Evolutionary conservation across 1,140 invertebrate genomes (phyloP).

Genomic region (Drosophila subobscura): DNA sequence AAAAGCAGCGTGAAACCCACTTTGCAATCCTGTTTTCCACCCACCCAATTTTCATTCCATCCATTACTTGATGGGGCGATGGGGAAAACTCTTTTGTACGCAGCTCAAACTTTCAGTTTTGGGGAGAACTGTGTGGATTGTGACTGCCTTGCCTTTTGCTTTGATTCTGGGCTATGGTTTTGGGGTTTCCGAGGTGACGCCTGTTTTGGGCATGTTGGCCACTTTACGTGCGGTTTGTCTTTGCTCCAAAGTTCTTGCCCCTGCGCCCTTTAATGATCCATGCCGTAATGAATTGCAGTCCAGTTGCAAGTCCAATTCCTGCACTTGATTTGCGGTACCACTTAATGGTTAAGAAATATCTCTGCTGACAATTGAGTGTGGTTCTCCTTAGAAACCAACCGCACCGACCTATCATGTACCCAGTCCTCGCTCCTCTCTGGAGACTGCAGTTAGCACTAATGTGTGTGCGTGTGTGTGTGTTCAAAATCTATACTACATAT

Average conservation of each 20-base stretch:
- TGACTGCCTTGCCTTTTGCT: background rate
- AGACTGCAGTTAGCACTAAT: conserved; percentile 38
- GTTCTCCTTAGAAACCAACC: background rate
- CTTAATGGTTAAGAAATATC: conserved; percentile 76
- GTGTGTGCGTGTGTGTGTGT: no score
- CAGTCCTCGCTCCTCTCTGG: background rate
- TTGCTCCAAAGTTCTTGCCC: conserved; percentile 34
- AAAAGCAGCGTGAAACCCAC: conserved; percentile 44
- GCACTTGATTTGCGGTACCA: conserved; percentile 78
- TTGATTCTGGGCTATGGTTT: conserved; percentile 8
- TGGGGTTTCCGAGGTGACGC: conserved; percentile 64
- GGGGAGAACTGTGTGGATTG: background rate
- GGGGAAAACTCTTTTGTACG: conserved; percentile 41
- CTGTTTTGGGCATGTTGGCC: conserved; percentile 72
- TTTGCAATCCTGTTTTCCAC: conserved; percentile 2
- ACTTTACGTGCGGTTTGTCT: conserved; percentile 76
- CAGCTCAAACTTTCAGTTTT: conserved; percentile 47
- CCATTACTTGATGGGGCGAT: conserved; percentile 11
- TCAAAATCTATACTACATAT: no score
- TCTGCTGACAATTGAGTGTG: conserved; percentile 57
- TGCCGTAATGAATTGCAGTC: conserved; percentile 74
- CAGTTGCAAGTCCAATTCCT: conserved; percentile 78
- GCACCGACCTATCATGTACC: no score
- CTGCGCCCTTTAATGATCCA: conserved; percentile 41
- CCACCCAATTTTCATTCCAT: conserved; percentile 31